Conservation (phyloP, 2,797 vertebrate genomes). For the Antrozous pallidus region DNA sequence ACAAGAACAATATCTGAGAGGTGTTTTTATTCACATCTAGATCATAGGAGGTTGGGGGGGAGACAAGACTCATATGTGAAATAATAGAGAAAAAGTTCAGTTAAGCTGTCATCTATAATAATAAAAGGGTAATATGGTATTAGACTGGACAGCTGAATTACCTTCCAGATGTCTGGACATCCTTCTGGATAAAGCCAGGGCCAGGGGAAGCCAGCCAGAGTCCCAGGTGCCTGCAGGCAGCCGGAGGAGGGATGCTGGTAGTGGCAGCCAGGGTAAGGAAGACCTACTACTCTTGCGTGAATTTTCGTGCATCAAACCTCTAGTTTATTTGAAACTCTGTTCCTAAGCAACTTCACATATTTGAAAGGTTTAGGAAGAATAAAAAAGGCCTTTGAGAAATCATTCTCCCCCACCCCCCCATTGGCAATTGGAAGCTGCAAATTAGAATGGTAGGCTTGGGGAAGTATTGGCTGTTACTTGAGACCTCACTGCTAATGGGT, state of each 20-base stretch:
- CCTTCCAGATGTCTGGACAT: too few species aligned
- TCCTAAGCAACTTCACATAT: neutral
- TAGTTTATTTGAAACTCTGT: slow-evolving; percentile 24
- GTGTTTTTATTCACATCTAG: neutral
- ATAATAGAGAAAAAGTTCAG: neutral
- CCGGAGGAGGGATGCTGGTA: too few species aligned
- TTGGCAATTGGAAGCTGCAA: neutral
- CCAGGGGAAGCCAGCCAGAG: too few species aligned
- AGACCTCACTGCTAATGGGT: neutral
- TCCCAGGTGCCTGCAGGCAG: too few species aligned
- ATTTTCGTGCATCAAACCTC: too few species aligned
- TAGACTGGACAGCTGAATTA: too few species aligned
- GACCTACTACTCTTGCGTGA: too few species aligned
- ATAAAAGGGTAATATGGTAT: too few species aligned
- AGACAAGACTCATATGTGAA: slow-evolving; percentile 6
- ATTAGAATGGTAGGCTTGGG: neutral
- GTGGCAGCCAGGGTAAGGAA: too few species aligned
- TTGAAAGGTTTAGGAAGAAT: neutral
- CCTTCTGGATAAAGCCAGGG: too few species aligned
- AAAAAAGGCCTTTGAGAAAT: slow-evolving; percentile 10
- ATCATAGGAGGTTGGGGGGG: neutral
- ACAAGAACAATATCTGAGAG: neutral
- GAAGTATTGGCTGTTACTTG: neutral
- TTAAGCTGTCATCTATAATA: neutral
- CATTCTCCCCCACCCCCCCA: neutral